Evolutionary conservation across 2,797 vertebrate genomes (phyloP), one percentile per base, ranked within the genome.

Genomic region (Paguma larvata): DNA sequence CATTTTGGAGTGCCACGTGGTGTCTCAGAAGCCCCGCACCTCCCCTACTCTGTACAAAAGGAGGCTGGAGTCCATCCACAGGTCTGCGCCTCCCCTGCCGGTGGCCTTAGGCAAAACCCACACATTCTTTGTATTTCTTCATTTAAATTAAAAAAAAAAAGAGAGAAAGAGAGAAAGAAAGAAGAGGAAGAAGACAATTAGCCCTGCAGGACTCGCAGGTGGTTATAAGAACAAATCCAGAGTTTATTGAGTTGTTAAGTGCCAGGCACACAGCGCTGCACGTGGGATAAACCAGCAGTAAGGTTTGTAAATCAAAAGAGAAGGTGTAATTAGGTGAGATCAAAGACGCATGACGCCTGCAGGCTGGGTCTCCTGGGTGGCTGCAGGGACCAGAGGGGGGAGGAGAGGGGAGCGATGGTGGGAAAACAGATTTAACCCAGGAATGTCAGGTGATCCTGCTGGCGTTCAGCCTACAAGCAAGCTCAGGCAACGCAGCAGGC

Each of bases 281-380:
- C 2, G 32, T 27, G 38, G 11, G 46, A 46, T n/a, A 13, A 62
- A 44, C 30, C 25, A 11, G 41, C 30, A 53, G 30, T 32, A 11
- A 14, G 34, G 46, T 19, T 73, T 92, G 79, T 27, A 59, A 91
- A 86, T 77, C 83, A 7, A 46, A 88, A 51, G 56, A 77, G 62
- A 94, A 89, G 65, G 89, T 51, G 18, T 77, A 80, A 44, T 85
- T 51, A 79, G 85, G 10, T 41, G 79, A 77, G 62, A 85, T 78
- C 51, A 34, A 56, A 92, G 80, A 21, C 34, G 32, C 16, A 4
- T 62, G 88, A 44, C 19, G 48, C 62, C 59, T 63, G 53, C 44
- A 67, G 75, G 34, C 72, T 89, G 53, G 70, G 53, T 38, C 48
- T 93, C 44, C 46, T 18, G 6, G 32, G 38, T 21, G 23, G 53